These are phyloP conservation scores for Pangasius larnaudii DNA, from an alignment of 2,797 vertebrate species.

Conservation along the genomic window DNA sequence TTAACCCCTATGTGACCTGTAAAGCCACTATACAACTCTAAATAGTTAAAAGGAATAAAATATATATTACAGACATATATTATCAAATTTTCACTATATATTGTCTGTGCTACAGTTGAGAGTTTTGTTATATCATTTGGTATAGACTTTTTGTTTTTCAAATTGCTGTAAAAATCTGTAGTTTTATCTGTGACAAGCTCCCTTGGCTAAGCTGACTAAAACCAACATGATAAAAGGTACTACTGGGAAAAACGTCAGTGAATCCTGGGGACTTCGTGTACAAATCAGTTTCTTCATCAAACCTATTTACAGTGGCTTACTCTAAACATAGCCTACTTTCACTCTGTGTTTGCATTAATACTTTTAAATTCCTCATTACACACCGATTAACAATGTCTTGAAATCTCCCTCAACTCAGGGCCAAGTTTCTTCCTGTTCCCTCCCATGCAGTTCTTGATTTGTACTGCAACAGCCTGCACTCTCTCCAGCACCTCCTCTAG, in stretches of 20 bases:
- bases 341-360: conserved; percentile 51
- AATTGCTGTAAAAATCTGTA: not conserved
- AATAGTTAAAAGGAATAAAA: conserved; percentile 3
- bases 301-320: conserved; percentile 1
- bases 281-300: conserved; percentile 28
- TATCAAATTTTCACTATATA: no score
- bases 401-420: conserved; percentile 48
- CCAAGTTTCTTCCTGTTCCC: conserved; percentile 34
- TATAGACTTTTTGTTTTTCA: not conserved
- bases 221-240: conserved; percentile 25
- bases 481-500: conserved; percentile 23
- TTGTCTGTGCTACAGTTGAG: not conserved
- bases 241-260: conserved; percentile 13
- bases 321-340: conserved; percentile 11
- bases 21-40: conserved; percentile 15
- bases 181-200: not conserved
- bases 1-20: conserved; percentile 34
- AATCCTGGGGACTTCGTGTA: conserved; percentile 24
- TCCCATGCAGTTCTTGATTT: conserved; percentile 9
- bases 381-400: conserved; percentile 57
- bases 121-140: not conserved
- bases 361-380: conserved; percentile 59
- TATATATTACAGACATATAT: not conserved
- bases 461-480: conserved; percentile 28
- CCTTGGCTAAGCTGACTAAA: not conserved